Percentiles rank a stretch among this genome's conserved stretches.
phyloP scores from a whole-genome alignment of 2,888 invertebrate species.

The Apotomis turbidana region DNA sequence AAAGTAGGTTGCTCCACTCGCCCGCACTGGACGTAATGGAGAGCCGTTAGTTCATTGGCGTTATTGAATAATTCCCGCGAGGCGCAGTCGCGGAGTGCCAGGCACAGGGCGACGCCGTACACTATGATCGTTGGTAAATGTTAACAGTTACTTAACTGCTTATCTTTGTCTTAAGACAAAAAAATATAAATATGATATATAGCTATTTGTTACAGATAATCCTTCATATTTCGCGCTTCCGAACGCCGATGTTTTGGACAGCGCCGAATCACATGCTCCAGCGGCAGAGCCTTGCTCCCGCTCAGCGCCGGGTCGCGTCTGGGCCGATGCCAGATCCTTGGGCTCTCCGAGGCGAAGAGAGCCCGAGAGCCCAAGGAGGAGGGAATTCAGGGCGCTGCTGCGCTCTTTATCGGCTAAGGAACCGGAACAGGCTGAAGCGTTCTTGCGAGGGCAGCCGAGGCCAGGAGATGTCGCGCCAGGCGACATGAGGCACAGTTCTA shows the following conservation, averaged over 20 bases:
- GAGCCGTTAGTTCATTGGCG: slow-evolving; percentile 80
- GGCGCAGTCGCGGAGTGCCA: slow-evolving; percentile 54
- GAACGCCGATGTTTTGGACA: slow-evolving; percentile 76
- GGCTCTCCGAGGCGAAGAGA: slow-evolving; percentile 71
- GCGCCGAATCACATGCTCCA: slow-evolving; percentile 57
- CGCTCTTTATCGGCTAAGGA: slow-evolving; percentile 87
- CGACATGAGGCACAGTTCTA: slow-evolving; percentile 77
- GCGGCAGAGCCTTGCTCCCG: slow-evolving; percentile 85
- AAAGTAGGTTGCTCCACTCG: slow-evolving; percentile 77
- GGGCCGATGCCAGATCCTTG: slow-evolving; percentile 73
- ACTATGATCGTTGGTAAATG: slow-evolving; percentile 60
- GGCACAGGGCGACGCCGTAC: slow-evolving; percentile 49
- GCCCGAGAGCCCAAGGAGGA: slow-evolving; percentile 74
- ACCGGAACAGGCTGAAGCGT: slow-evolving; percentile 86
- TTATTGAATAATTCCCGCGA: slow-evolving; percentile 80
- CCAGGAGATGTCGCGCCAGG: slow-evolving; percentile 87
- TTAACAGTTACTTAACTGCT: slow-evolving; percentile 29
- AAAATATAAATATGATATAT: slow-evolving; percentile 12
- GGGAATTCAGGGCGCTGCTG: slow-evolving; percentile 84
- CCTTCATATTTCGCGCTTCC: slow-evolving; percentile 90
- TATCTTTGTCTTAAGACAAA: slow-evolving; percentile 8
- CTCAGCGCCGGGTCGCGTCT: slow-evolving; percentile 87
- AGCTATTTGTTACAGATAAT: slow-evolving; percentile 85
- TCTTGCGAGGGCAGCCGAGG: slow-evolving; percentile 87
- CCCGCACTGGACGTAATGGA: slow-evolving; percentile 74